Evolutionary conservation across 2,888 invertebrate genomes (phyloP).

Genomic region (Diaprepes abbreviatus): DNA sequence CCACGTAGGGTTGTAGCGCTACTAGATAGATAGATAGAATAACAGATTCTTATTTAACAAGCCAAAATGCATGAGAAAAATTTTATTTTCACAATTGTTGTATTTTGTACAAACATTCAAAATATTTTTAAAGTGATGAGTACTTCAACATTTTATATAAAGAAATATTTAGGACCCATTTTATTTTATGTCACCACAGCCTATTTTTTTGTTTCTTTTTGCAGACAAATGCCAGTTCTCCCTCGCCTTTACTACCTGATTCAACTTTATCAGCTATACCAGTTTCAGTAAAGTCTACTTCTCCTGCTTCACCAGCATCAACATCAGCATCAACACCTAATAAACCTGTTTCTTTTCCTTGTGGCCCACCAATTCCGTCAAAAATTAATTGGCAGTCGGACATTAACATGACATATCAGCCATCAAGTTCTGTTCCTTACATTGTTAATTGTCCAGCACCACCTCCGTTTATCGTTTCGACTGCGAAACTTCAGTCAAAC

Average conservation of each 20-base stretch:
- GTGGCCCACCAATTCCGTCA: background rate
- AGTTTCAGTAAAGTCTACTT: background rate
- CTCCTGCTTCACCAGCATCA: background rate
- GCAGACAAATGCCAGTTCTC: background rate
- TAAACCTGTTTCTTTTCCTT: background rate
- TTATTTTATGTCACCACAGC: too few relatives aligned
- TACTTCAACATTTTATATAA: too few relatives aligned
- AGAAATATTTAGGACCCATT: too few relatives aligned
- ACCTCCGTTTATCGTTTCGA: background rate
- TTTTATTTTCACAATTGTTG: too few relatives aligned
- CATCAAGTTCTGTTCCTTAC: conserved; percentile 15
- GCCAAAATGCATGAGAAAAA: too few relatives aligned
- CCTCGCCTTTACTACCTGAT: background rate
- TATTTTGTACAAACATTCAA: too few relatives aligned
- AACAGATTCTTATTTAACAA: too few relatives aligned
- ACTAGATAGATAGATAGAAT: too few relatives aligned
- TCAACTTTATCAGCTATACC: background rate
- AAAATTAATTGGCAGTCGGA: too few relatives aligned
- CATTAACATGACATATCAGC: background rate
- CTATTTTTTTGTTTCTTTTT: too few relatives aligned
- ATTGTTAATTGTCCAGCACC: conserved; percentile 1
- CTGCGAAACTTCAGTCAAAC: background rate
- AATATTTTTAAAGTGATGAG: too few relatives aligned
- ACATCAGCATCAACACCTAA: background rate
- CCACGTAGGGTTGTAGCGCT: too few relatives aligned